Evolutionary conservation across 2,113 vertebrate genomes (phyloP).

Genomic region (Phoenicopterus ruber): DNA sequence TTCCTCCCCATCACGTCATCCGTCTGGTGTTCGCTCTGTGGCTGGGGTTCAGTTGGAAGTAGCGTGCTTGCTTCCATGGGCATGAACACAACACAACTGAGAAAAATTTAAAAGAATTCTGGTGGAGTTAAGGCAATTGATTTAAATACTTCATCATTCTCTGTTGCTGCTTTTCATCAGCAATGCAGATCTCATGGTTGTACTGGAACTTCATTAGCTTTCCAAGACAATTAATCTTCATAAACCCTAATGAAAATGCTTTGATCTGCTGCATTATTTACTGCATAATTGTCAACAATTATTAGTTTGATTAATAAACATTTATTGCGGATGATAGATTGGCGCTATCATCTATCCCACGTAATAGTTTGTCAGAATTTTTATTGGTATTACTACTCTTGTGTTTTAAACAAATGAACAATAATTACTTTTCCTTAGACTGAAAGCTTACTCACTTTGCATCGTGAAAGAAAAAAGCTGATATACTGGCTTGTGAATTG

Average conservation of each 20-base stretch:
- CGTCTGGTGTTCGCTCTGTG: neutral
- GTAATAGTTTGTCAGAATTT: neutral
- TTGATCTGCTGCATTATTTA: neutral
- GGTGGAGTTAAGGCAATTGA: neutral
- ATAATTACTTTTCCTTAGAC: neutral
- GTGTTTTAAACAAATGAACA: neutral
- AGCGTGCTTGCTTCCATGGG: neutral
- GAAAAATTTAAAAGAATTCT: neutral
- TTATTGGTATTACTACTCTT: neutral
- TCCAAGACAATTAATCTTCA: neutral
- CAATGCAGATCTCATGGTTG: neutral
- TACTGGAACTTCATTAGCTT: neutral
- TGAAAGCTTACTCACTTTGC: neutral
- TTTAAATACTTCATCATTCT: neutral
- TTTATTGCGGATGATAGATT: neutral
- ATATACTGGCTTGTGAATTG: neutral
- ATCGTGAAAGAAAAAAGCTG: neutral
- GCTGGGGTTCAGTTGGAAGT: neutral
- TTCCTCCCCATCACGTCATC: neutral
- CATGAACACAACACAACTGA: neutral
- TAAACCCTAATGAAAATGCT: neutral
- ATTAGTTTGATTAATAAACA: neutral
- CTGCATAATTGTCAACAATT: neutral
- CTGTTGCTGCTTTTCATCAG: neutral
- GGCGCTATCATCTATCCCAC: neutral